Evolutionary conservation across 2,888 invertebrate species (phyloP).

Genomic region (Amphipoea lucens): DNA sequence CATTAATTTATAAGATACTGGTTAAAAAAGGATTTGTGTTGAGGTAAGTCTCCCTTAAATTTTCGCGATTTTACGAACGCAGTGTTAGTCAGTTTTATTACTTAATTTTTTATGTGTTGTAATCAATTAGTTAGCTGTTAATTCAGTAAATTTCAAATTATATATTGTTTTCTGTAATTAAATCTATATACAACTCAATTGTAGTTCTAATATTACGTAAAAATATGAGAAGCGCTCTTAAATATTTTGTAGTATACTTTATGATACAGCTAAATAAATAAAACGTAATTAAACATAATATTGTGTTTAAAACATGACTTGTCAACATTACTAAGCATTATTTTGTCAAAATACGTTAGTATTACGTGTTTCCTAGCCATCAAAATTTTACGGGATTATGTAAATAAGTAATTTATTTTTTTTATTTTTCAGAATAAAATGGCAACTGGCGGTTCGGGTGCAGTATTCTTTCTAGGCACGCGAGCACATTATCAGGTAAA

Average conservation of each 20-base stretch:
- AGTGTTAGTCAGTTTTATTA: slow-evolving; percentile 30
- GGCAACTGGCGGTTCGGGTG: slow-evolving; percentile 80
- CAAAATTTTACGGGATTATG: neutral
- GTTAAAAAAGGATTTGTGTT: slow-evolving; percentile 20
- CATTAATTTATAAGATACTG: slow-evolving; percentile 1
- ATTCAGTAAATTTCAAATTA: too few species aligned
- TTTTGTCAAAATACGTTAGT: neutral
- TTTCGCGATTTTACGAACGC: neutral
- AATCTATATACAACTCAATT: neutral
- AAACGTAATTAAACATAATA: neutral
- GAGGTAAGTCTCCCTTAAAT: slow-evolving; percentile 34
- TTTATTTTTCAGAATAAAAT: slow-evolving; percentile 69
- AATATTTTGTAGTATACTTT: neutral
- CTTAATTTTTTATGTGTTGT: neutral
- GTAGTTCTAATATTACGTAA: slow-evolving; percentile 16
- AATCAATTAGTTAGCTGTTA: neutral
- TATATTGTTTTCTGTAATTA: neutral
- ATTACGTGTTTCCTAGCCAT: neutral
- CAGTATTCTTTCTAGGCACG: slow-evolving; percentile 86
- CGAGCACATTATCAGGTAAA: slow-evolving; percentile 86
- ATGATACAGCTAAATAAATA: neutral
- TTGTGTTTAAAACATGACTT: neutral
- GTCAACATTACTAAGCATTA: neutral
- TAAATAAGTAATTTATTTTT: neutral
- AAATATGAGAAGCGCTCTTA: slow-evolving; percentile 2